phyloP scores from a whole-genome alignment of 2,113 vertebrate species.

The Paedocypris sp. region DNA sequence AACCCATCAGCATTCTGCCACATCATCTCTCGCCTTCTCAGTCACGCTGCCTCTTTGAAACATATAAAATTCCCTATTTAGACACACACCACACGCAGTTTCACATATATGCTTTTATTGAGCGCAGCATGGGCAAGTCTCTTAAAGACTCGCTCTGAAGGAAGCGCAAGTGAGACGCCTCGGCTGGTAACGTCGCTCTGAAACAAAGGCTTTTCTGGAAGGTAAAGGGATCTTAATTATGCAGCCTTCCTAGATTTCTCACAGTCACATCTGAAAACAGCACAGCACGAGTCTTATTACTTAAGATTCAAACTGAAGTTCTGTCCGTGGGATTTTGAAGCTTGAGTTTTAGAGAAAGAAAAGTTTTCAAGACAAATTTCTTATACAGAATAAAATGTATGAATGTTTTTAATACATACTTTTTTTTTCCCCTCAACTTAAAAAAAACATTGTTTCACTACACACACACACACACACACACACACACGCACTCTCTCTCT shows the following conservation, averaged over 20 bases:
- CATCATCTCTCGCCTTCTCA: not conserved
- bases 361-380: too few species aligned
- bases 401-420: too few species aligned
- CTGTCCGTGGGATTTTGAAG: too few species aligned
- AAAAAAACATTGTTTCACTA: too few species aligned
- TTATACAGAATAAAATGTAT: too few species aligned
- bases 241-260: not conserved
- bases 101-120: not conserved
- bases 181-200: not conserved
- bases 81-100: not conserved
- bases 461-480: too few species aligned
- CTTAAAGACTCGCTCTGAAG: not conserved
- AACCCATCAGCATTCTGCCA: slow-evolving; percentile 37
- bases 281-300: not conserved
- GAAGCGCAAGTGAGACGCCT: not conserved
- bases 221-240: not conserved
- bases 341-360: too few species aligned
- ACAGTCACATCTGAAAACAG: not conserved
- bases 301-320: not conserved
- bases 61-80: not conserved
- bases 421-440: too few species aligned
- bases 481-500: too few species aligned
- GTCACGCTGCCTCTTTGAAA: not conserved
- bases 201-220: not conserved
- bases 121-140: not conserved